phyloP scores from a whole-genome alignment of 2,797 vertebrate genomes.

The Toxotes lorentzi region DNA sequence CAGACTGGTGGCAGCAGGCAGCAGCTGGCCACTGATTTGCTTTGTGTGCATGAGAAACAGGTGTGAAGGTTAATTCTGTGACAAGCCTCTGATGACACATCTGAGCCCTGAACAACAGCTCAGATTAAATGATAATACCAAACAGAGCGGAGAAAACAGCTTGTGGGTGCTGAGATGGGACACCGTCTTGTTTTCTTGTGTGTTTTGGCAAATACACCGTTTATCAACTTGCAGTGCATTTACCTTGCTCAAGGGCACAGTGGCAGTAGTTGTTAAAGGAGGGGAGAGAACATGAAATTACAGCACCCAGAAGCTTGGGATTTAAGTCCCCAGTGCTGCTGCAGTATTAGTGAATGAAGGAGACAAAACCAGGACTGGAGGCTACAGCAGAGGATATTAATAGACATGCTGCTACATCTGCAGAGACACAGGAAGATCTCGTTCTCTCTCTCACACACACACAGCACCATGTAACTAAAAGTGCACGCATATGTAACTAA shows the following conservation, averaged over 20 bases:
- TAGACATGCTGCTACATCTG: constrained; percentile 61
- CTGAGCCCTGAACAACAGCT: constrained; percentile 44
- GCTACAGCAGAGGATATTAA: constrained; percentile 70
- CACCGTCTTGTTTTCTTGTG: not conserved
- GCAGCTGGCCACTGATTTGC: constrained; percentile 52
- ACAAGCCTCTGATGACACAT: constrained; percentile 62
- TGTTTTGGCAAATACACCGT: not conserved
- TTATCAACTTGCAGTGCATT: not conserved
- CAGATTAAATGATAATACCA: constrained; percentile 37
- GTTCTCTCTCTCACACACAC: not conserved
- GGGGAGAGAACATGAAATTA: constrained; percentile 69
- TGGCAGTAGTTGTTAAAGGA: constrained; percentile 45
- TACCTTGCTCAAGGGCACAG: constrained; percentile 45
- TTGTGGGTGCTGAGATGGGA: not conserved
- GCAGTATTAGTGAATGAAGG: constrained; percentile 66
- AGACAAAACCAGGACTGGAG: constrained; percentile 71
- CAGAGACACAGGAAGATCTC: constrained; percentile 45
- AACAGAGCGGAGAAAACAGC: constrained; percentile 22
- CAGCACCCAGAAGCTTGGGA: constrained; percentile 69
- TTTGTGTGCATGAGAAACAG: constrained; percentile 55
- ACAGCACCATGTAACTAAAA: constrained; percentile 62
- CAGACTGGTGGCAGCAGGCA: constrained; percentile 26
- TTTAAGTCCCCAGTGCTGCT: constrained; percentile 67
- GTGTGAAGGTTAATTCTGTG: constrained; percentile 59
- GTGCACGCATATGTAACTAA: constrained; percentile 67